Evolutionary conservation across 2,113 vertebrate genomes (phyloP), one percentile per base, ranked within the genome.

Genomic region (Balaeniceps rex): DNA sequence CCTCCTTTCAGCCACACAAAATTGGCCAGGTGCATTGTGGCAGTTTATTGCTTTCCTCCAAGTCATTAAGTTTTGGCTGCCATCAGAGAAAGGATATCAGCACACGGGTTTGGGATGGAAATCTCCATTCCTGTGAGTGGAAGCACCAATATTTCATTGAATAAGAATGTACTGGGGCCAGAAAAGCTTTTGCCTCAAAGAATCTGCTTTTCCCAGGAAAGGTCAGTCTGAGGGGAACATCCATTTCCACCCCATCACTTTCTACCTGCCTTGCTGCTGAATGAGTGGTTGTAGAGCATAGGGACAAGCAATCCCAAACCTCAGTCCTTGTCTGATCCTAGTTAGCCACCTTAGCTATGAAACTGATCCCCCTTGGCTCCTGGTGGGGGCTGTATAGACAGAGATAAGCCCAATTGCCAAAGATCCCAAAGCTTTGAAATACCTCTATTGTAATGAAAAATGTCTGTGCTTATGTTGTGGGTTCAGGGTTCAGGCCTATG

Each of bases 61-160:
- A 97, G 83, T 81, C 87, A 85, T 90, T 89, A 93, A n/a, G 46
- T 93, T 95, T 94, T 97, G 96, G 93, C 95, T 94, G 52, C 66
- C 68, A 92, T 82, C 47, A 95, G 78, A 94, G 89, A 95, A 89
- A 95, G 87, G 86, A 87, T 96, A 96, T 96, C 93, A 85, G 83
- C 71, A 86, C 38, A 13, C 80, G 83, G 72, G 51, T 96, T 86
- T 74, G 68, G 57, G 83, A 93, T 81, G 52, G 87, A 92, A 96
- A 85, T 80, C 60, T 78, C 86, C 46, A 66, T 78, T 96, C 87
- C 75, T 86, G 22, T 85, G 52, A 90, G 58, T 83, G 69, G 69
- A 97, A 94, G 57, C 2, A 4, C 89, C 93, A 92, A 7, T 91
- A 90, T 94, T 94, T 97, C 75, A 82, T 63, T 74, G 82, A 87